Evolutionary conservation across 1,140 invertebrate genomes (phyloP).

Genomic region (Bombus breviceps): DNA sequence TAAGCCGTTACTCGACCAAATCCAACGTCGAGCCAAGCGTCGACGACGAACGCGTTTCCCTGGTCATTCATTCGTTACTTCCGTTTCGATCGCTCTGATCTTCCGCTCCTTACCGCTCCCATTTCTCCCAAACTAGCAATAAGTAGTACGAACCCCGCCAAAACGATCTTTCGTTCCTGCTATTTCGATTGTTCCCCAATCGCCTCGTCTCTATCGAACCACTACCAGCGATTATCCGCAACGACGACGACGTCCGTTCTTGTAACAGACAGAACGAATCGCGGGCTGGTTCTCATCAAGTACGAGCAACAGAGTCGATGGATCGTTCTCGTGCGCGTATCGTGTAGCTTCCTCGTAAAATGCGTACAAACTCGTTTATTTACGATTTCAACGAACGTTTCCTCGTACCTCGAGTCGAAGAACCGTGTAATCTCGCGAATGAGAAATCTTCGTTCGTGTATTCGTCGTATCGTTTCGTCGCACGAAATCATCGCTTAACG

Average conservation of each 20-base stretch:
- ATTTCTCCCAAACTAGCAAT: no score
- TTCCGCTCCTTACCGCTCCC: no score
- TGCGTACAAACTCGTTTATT: not conserved
- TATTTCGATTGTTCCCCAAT: not conserved
- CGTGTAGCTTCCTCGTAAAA: not conserved
- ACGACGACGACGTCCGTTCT: conserved; percentile 25
- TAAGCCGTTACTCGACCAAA: not conserved
- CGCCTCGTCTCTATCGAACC: not conserved
- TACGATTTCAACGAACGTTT: not conserved
- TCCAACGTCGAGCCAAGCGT: no score
- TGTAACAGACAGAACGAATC: conserved; percentile 16
- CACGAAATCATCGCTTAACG: not conserved
- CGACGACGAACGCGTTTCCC: not conserved
- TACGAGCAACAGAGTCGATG: no score
- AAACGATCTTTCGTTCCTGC: no score
- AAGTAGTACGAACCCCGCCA: no score
- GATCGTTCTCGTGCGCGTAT: not conserved
- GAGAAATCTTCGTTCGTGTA: not conserved
- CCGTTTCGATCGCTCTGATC: no score
- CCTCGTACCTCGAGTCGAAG: no score
- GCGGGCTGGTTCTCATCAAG: not conserved
- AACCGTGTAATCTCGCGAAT: not conserved
- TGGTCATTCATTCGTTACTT: not conserved
- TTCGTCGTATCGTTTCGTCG: not conserved
- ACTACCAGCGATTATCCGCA: not conserved